A percentile compares a stretch with the other conserved stretches of the same genome.
Conservation (phyloP, 2,797 vertebrate genomes). For the Spatula clypeata region DNA sequence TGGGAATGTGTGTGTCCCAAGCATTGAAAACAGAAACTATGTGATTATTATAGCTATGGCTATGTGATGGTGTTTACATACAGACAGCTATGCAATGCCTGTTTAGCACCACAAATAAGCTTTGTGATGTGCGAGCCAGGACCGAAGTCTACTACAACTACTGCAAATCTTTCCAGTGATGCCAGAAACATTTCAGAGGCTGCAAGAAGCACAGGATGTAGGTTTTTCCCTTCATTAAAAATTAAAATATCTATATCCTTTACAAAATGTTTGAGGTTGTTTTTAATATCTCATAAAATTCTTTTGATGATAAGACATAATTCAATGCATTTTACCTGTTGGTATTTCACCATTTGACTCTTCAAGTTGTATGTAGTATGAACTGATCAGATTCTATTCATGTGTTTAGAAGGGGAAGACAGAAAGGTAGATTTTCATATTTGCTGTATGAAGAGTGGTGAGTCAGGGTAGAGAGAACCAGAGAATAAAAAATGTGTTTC, state of each 20-base stretch:
- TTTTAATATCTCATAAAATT: neutral
- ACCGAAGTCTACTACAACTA: neutral
- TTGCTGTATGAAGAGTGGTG: neutral
- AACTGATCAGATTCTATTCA: neutral
- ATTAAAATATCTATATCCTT: neutral
- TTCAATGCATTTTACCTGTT: neutral
- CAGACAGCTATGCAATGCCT: rapidly evolving
- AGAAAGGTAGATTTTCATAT: neutral
- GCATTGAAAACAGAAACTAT: neutral
- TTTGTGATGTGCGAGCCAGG: neutral
- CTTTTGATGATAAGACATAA: neutral
- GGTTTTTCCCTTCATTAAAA: neutral
- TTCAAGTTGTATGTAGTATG: neutral
- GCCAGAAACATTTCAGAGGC: neutral
- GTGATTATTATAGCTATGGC: neutral
- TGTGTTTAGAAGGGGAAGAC: neutral
- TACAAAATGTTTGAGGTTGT: neutral
- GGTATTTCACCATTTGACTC: neutral
- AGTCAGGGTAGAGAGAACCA: neutral
- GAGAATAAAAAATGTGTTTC: neutral
- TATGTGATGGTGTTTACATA: neutral
- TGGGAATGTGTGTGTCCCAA: neutral
- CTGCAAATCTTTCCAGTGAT: neutral
- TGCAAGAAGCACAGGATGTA: neutral
- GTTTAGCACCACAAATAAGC: neutral